Evolutionary conservation across 2,888 invertebrate genomes (phyloP).

Genomic region (Ectobius pallidus): DNA sequence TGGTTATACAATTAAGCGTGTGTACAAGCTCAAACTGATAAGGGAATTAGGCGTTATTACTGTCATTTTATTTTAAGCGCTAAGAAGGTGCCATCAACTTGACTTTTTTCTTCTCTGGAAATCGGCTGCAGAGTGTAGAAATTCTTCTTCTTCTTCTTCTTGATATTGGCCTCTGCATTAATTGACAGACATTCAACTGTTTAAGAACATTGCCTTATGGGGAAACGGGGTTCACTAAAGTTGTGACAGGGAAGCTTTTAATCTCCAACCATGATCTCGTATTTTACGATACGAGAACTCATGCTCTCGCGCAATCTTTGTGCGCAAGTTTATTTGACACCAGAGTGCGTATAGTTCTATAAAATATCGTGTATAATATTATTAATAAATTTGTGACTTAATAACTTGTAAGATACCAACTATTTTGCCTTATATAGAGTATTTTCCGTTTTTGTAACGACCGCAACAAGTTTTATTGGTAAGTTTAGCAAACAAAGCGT

Average conservation of each 20-base stretch:
- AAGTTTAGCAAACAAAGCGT: background rate
- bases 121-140: too few relatives aligned
- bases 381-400: conserved; percentile 32
- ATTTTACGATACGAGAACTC: conserved; percentile 25
- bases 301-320: conserved; percentile 30
- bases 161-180: too few relatives aligned
- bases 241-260: conserved; percentile 22
- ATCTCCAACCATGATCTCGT: conserved; percentile 28
- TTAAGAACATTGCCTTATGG: background rate
- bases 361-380: conserved; percentile 32
- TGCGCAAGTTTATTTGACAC: conserved; percentile 45
- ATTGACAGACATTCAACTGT: conserved; percentile 13
- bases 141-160: too few relatives aligned
- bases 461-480: conserved; percentile 27
- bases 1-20: too few relatives aligned
- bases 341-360: conserved; percentile 50
- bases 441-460: background rate
- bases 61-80: too few relatives aligned
- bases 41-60: too few relatives aligned
- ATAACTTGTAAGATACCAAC: conserved; percentile 18
- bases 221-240: conserved; percentile 20
- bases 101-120: too few relatives aligned
- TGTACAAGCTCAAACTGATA: too few relatives aligned
- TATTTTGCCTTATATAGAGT: conserved; percentile 4
- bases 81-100: too few relatives aligned